Evolutionary conservation across 2,113 vertebrate genomes (phyloP).

Genomic region (Arizona elegans): DNA sequence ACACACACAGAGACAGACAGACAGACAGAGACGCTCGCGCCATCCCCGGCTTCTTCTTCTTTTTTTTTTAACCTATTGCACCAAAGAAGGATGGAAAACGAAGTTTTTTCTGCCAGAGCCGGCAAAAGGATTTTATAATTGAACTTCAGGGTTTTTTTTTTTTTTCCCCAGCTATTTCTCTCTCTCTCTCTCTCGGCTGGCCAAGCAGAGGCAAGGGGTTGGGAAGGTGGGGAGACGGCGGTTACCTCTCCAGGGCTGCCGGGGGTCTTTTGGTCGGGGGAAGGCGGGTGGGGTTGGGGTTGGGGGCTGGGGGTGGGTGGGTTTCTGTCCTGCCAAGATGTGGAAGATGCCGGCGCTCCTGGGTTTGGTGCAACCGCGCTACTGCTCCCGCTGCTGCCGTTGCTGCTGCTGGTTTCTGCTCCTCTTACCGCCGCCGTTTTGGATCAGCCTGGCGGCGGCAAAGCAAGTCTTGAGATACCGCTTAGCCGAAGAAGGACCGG

Average conservation of each 20-base stretch:
- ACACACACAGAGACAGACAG: too few relatives aligned
- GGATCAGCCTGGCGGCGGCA: conserved; percentile 85
- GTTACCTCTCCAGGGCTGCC: neutral
- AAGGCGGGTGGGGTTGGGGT: neutral
- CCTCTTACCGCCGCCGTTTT: conserved; percentile 76
- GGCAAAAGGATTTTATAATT: conserved; percentile 43
- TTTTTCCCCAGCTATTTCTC: too few relatives aligned
- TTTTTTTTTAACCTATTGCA: conserved; percentile 44
- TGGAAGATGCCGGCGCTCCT: conserved; percentile 68
- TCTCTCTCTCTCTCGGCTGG: conserved; percentile 2
- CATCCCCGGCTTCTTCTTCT: too few relatives aligned
- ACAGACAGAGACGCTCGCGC: too few relatives aligned
- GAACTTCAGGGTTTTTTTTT: neutral
- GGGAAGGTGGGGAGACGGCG: neutral
- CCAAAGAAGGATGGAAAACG: conserved; percentile 64
- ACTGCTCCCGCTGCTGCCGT: conserved; percentile 56
- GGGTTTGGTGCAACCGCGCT: conserved; percentile 55
- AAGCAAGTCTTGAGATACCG: conserved; percentile 96
- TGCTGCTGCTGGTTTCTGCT: conserved; percentile 76
- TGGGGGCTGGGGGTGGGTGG: neutral
- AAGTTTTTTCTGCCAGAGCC: conserved; percentile 66
- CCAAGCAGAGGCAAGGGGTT: neutral
- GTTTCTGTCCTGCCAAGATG: conserved; percentile 54
- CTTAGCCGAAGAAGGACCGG: conserved; percentile 91
- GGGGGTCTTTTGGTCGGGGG: neutral